phyloP scores from a whole-genome alignment of 2,113 vertebrate species.

The Gallinago jamesoni region DNA sequence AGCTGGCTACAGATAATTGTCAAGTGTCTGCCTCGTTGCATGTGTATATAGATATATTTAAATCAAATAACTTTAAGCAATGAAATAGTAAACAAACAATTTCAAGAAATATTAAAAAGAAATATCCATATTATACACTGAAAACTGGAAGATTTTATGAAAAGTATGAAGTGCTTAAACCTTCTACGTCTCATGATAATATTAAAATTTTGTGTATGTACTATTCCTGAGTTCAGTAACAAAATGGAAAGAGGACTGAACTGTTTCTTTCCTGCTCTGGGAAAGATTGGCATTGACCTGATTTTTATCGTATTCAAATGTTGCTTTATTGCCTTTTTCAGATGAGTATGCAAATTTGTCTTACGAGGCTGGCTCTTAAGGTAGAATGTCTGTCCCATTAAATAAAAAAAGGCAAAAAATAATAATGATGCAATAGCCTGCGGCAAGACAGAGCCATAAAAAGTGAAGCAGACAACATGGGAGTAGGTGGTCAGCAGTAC shows the following conservation, averaged over 20 bases:
- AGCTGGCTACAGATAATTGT: background rate
- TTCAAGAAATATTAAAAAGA: background rate
- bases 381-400: background rate
- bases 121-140: background rate
- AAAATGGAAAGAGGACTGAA: background rate
- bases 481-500: background rate
- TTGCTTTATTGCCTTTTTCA: background rate
- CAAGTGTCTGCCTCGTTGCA: background rate
- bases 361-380: background rate
- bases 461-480: background rate
- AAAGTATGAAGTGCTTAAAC: background rate
- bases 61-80: background rate
- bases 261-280: background rate
- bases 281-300: background rate
- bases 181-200: background rate
- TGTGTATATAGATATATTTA: background rate
- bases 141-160: background rate
- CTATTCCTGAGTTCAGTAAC: background rate
- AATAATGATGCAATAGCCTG: background rate
- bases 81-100: background rate
- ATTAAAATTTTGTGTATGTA: background rate
- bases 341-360: background rate
- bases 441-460: background rate
- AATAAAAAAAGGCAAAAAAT: background rate
- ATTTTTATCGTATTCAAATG: background rate